phyloP scores from a whole-genome alignment of 37 sponge, comb jelly and placozoan species.

The Eunapius fragilis region DNA sequence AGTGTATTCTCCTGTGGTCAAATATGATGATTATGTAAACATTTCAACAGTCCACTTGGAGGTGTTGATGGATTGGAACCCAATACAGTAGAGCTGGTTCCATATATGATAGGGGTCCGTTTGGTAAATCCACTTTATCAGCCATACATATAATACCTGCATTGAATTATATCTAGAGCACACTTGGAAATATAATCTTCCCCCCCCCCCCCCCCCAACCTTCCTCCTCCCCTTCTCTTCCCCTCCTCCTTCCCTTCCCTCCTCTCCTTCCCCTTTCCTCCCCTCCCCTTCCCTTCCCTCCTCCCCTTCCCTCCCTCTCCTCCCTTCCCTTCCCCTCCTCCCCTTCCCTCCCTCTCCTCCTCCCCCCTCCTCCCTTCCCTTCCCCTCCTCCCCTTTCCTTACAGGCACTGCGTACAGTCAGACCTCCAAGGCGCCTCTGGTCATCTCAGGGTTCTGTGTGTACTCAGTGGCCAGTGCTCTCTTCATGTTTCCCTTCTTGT shows the following conservation, averaged over 20 bases:
- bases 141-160: too few species aligned
- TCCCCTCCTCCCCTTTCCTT: constrained; percentile 5
- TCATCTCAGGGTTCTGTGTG: constrained; percentile 75
- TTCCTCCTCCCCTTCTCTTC: constrained; percentile 7
- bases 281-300: constrained; percentile 5
- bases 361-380: not conserved
- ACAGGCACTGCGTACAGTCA: constrained; percentile 58
- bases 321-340: not conserved
- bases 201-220: not conserved
- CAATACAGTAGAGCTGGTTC: too few species aligned
- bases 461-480: constrained; percentile 78
- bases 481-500: constrained; percentile 87
- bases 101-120: too few species aligned
- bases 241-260: not conserved
- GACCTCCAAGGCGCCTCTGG: constrained; percentile 11
- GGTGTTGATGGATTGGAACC: too few species aligned
- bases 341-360: not conserved
- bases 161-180: too few species aligned
- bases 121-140: too few species aligned
- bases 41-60: too few species aligned
- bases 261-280: not conserved
- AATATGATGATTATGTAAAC: not conserved
- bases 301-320: not conserved
- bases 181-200: too few species aligned
- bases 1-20: too few species aligned